These are phyloP conservation scores for Taenaris catops DNA, from an alignment of 2,888 invertebrate genomes.

Conservation along the genomic window DNA sequence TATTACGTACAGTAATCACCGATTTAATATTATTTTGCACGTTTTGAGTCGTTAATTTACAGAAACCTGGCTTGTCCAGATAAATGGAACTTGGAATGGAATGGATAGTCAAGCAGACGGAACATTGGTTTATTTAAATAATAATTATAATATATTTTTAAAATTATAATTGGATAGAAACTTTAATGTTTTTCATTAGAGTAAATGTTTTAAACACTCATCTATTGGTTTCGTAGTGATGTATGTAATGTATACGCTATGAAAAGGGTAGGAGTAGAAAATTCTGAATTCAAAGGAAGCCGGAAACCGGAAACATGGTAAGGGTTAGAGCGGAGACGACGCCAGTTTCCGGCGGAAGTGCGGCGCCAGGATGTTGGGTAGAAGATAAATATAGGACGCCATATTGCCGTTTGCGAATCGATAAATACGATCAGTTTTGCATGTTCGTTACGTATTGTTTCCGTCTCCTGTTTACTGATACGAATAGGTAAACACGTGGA, in stretches of 20 bases:
- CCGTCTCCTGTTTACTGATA: slow-evolving; percentile 68
- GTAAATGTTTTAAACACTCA: too few species aligned
- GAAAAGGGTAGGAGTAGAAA: slow-evolving; percentile 48
- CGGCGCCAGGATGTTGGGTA: slow-evolving; percentile 71
- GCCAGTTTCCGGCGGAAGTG: slow-evolving; percentile 72
- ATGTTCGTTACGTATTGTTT: slow-evolving; percentile 53
- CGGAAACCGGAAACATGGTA: slow-evolving; percentile 76
- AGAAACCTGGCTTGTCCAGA: too few species aligned
- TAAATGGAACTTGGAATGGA: too few species aligned
- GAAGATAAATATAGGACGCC: slow-evolving; percentile 71
- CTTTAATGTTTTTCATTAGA: too few species aligned
- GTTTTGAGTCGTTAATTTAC: too few species aligned
- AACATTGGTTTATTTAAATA: too few species aligned
- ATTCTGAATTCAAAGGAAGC: slow-evolving; percentile 64
- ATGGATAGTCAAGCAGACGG: too few species aligned
- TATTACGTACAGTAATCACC: too few species aligned
- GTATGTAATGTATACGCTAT: slow-evolving; percentile 32
- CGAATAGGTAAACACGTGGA: slow-evolving; percentile 4
- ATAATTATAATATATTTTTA: too few species aligned
- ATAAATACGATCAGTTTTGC: slow-evolving; percentile 74
- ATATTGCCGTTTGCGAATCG: slow-evolving; percentile 70
- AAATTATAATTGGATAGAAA: too few species aligned
- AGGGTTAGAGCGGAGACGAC: slow-evolving; percentile 76
- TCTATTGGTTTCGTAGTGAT: neutral
- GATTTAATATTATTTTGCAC: too few species aligned